Evolutionary conservation across 2,888 invertebrate genomes (phyloP), one percentile per base, ranked within the genome.

Genomic region (Geotrupes spiniger): DNA sequence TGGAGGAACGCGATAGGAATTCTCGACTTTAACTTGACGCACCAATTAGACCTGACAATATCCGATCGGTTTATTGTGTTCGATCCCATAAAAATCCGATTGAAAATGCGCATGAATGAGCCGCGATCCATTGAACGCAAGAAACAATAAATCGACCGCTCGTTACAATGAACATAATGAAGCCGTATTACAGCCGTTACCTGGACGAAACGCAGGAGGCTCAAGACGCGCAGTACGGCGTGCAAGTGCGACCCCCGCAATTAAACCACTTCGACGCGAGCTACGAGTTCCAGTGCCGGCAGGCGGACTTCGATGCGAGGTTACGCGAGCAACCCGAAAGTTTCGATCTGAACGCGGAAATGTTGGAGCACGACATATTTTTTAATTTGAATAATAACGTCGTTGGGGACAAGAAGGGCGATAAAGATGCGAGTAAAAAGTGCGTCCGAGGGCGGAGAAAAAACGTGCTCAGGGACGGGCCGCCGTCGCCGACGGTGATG

Each of bases 401-500:
- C 25, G 4, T 38, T 2, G 8, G 31, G 3, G n/a, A 25, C 12
- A 1, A 12, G 9, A 37, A 10, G 14, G 42, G 5, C 1, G 36
- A 37, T 11, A 14, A 36, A 4, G 25, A 26, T 25, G n/a, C 25
- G 17, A 31, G 11, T 3, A 21, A 27, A 38, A 37, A 17, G 21
- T 28, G 25, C 4, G 28, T 16, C 8, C 38, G 26, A 6, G 49
- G 59, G 21, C 58, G 64, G 42, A 65, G 58, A 54, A 62, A 60
- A 42, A 53, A 54, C 10, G 56, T 62, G 3, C 43, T 64, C 37
- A 52, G 54, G 37, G 66, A 68, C 17, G 56, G 65, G 11, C 63
- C 65, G 5, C 56, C 66, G 1, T 69, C 69, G 1, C 68, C 69
- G 3, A 74, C 77, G 27, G 75, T 82, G 10, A 68, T 82, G 64